Conservation (phyloP, 2,113 vertebrate species). For the Brachyistius frenatus region DNA sequence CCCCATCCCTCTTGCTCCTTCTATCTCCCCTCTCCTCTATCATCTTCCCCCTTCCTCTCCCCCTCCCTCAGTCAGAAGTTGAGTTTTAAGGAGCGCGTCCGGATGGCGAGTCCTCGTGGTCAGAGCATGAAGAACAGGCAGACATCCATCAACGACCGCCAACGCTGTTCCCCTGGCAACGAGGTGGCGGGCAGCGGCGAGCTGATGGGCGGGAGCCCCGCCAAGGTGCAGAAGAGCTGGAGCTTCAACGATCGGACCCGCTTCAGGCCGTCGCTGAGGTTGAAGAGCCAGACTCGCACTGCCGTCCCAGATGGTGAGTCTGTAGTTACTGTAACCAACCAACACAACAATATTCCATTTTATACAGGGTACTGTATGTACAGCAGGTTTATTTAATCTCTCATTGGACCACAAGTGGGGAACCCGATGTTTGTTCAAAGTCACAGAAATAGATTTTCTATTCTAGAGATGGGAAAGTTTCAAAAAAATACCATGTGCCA, state of each 20-base stretch:
- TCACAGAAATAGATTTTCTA: neutral
- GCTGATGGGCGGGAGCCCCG: conserved; percentile 88
- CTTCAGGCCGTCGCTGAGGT: conserved; percentile 93
- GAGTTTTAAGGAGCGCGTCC: conserved; percentile 97
- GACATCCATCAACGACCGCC: conserved; percentile 90
- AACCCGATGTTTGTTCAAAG: neutral
- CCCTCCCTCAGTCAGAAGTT: conserved; percentile 92
- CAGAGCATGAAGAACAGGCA: conserved; percentile 96
- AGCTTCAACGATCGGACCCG: conserved; percentile 98
- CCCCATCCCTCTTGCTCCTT: neutral
- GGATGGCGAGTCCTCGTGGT: conserved; percentile 97
- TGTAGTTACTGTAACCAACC: neutral
- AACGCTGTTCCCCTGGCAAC: conserved; percentile 90
- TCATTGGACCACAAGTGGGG: too few species aligned
- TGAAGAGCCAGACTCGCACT: conserved; percentile 95
- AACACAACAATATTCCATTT: neutral
- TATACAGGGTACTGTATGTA: neutral
- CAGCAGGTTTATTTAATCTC: neutral
- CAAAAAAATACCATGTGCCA: too few species aligned
- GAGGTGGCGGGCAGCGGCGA: conserved; percentile 85
- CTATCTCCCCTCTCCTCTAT: neutral
- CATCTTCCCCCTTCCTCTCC: conserved; percentile 3
- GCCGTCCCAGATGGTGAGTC: conserved; percentile 88
- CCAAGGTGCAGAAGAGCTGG: conserved; percentile 99
- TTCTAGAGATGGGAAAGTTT: neutral